Evolutionary conservation across 2,888 invertebrate species (phyloP).

Genomic region (Mesorhabditis spiculigera): DNA sequence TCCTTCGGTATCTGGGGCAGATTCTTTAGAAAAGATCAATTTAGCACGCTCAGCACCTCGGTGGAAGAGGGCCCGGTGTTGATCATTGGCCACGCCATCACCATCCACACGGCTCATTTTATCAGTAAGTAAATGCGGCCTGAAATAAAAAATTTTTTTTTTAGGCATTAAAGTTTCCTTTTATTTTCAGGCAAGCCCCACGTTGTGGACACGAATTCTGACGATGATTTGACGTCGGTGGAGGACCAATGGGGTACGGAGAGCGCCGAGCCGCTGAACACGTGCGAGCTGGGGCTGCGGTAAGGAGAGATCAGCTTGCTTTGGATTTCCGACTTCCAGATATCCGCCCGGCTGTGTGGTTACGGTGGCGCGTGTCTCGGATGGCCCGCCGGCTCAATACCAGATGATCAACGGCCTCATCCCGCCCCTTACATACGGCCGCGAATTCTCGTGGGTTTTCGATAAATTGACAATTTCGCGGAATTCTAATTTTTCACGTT

Average conservation of each 20-base stretch:
- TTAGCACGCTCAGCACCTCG: conserved; percentile 19
- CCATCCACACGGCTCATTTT: neutral
- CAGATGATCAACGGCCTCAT: conserved; percentile 17
- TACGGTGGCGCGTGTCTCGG: conserved; percentile 16
- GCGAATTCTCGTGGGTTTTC: conserved; percentile 5
- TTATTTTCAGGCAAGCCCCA: too few species aligned
- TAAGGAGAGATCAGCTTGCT: neutral
- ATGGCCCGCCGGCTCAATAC: conserved; percentile 21
- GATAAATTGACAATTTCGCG: too few species aligned
- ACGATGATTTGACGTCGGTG: neutral
- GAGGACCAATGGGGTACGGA: neutral
- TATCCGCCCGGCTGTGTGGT: conserved; percentile 24
- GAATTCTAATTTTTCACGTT: too few species aligned
- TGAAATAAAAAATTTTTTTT: too few species aligned
- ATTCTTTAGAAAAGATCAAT: neutral
- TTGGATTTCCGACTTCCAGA: conserved; percentile 9
- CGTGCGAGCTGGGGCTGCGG: neutral
- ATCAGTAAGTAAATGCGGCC: neutral
- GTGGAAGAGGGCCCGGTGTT: conserved; percentile 14
- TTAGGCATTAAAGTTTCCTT: too few species aligned
- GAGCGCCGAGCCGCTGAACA: neutral
- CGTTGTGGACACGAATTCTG: neutral
- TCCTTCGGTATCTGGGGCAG: neutral
- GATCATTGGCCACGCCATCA: conserved; percentile 20
- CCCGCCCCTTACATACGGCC: conserved; percentile 19